phyloP scores from a whole-genome alignment of 2,888 invertebrate species.

The Athrips mouffetella region DNA sequence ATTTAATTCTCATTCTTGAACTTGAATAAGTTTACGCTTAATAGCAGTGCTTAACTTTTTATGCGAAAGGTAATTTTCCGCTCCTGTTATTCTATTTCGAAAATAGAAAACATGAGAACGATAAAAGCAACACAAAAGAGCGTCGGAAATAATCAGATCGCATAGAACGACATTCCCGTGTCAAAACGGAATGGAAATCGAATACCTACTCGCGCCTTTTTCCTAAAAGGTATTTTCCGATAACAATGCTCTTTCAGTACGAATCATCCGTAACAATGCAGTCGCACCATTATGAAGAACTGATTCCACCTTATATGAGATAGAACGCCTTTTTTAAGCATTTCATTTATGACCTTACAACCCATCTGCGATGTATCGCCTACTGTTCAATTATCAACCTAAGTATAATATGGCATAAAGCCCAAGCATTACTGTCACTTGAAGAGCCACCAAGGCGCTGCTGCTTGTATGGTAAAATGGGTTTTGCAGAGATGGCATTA shows the following conservation, averaged over 20 bases:
- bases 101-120: conserved; percentile 2
- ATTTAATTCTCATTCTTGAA: neutral
- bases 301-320: conserved; percentile 58
- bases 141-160: conserved; percentile 34
- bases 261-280: conserved; percentile 53
- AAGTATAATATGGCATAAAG: conserved; percentile 24
- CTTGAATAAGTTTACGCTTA: neutral
- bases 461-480: conserved; percentile 23
- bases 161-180: conserved; percentile 26
- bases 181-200: conserved; percentile 32
- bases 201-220: conserved; percentile 38
- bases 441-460: conserved; percentile 16
- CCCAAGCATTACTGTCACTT: conserved; percentile 20
- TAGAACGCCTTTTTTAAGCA: conserved; percentile 46
- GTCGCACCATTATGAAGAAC: conserved; percentile 59
- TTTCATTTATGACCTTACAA: conserved; percentile 41
- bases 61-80: too few relatives aligned
- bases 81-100: too few relatives aligned
- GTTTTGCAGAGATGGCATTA: conserved; percentile 20
- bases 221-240: conserved; percentile 57
- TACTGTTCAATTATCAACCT: conserved; percentile 34
- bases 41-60: too few relatives aligned
- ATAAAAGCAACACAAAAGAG: conserved; percentile 27
- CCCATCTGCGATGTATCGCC: conserved; percentile 27
- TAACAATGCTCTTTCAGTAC: conserved; percentile 41